These are phyloP conservation scores for Phataginus tricuspis DNA, from an alignment of 2,797 vertebrate species.

Conservation along the genomic window DNA sequence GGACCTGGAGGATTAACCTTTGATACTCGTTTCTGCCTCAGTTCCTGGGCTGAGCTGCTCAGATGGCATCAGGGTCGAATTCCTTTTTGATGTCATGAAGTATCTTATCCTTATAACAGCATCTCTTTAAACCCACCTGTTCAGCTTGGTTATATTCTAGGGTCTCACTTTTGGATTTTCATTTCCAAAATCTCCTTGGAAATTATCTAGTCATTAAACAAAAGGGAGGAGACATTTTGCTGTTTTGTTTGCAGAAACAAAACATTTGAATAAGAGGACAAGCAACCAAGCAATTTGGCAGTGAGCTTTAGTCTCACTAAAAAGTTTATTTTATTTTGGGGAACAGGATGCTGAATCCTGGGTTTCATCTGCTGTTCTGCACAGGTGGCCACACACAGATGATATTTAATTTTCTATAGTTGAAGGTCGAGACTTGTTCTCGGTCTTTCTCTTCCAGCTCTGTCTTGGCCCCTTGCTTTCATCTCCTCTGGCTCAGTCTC, in stretches of 20 bases:
- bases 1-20: not conserved
- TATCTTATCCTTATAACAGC: not conserved
- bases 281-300: not conserved
- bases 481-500: not conserved
- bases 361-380: not conserved
- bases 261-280: not conserved
- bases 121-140: not conserved
- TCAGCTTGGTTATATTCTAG: not conserved
- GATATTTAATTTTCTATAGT: not conserved
- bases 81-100: not conserved
- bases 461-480: not conserved
- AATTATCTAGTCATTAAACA: not conserved
- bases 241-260: slow-evolving; percentile 1
- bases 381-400: not conserved
- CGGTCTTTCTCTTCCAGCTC: not conserved
- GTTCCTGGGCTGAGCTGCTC: not conserved
- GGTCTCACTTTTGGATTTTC: not conserved
- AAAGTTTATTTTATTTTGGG: slow-evolving; percentile 40
- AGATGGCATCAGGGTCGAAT: not conserved
- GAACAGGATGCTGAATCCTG: not conserved
- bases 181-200: slow-evolving; percentile 15
- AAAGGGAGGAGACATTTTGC: not conserved
- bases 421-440: not conserved
- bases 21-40: not conserved
- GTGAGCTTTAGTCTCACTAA: slow-evolving; percentile 26